Conservation (phyloP, 1,140 invertebrate genomes). For the Drosophila sulfurigaster region DNA sequence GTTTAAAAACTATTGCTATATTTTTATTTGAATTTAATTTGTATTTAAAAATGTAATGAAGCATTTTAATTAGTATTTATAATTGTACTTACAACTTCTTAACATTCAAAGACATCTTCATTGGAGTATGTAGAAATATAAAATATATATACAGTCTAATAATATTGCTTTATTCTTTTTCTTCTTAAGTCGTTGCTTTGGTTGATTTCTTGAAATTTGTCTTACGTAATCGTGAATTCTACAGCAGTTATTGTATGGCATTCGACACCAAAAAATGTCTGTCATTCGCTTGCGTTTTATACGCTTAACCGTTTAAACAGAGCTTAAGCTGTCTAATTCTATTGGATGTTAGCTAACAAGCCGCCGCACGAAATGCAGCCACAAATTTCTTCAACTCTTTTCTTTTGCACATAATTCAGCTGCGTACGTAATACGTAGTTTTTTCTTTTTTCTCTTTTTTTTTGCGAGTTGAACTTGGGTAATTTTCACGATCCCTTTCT, state of each 20-base stretch:
- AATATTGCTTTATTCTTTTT: no score
- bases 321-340: slow-evolving; percentile 2
- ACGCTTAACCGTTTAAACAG: neutral
- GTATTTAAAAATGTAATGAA: no score
- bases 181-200: no score
- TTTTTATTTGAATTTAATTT: no score
- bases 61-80: no score
- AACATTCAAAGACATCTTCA: no score
- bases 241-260: neutral
- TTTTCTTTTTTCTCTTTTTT: no score
- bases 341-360: slow-evolving; percentile 50
- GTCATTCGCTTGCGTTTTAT: neutral
- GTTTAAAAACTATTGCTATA: no score
- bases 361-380: slow-evolving; percentile 59
- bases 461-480: slow-evolving; percentile 5
- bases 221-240: neutral
- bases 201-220: no score
- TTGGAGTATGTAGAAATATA: no score
- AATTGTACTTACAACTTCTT: no score
- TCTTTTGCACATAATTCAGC: slow-evolving; percentile 33
- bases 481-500: slow-evolving; percentile 63
- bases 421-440: slow-evolving; percentile 10
- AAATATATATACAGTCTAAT: no score
- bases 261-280: neutral
- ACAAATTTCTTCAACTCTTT: slow-evolving; percentile 34